Evolutionary conservation across 1,140 invertebrate species (phyloP), one percentile per base, ranked within the genome.

Genomic region (Myzus persicae): DNA sequence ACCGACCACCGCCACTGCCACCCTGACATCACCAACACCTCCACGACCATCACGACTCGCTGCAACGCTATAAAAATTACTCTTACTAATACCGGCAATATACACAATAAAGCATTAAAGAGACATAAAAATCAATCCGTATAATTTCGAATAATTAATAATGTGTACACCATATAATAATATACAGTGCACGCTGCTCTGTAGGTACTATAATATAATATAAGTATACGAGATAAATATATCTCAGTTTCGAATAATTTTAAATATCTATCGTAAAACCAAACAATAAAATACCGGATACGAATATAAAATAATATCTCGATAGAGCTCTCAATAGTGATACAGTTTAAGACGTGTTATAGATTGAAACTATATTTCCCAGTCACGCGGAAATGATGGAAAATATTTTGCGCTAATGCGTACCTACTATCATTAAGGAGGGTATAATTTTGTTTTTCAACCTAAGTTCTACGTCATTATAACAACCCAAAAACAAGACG

Each of bases 221-320:
- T n/a, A 18, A 76, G 11, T 76, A 76, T 18, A 76, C n/a, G 6
- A n/a, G 4, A 8, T n/a, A 76, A 18, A 18, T n/a, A 36, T 51
- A 36, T 20, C 59, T n/a, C 18, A 36, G 3, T 4, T n/a, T 76
- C 11, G 22, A 76, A 76, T n/a, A 36, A n/a, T n/a, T n/a, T 6
- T 36, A 88, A 88, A 88, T 48, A 88, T 88, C 36, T 36, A 88
- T 88, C 44, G 46, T n/a, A 36, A 48, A 48, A 48, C 44, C 85
- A 6, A 46, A 48, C 31, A 1, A 46, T 36, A 48, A 46, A 48
- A 48, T 22, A 88, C 44, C 31, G 8, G 40, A 42, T 9, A 40
- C 22, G 81, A 76, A n/a, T 67, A 67, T 42, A 84, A 4, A 31
- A 40, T 42, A 84, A 14, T 40, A 42, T 76, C 2, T 4, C 31